phyloP scores from a whole-genome alignment of 2,113 vertebrate genomes.

The Okapia johnstoni region DNA sequence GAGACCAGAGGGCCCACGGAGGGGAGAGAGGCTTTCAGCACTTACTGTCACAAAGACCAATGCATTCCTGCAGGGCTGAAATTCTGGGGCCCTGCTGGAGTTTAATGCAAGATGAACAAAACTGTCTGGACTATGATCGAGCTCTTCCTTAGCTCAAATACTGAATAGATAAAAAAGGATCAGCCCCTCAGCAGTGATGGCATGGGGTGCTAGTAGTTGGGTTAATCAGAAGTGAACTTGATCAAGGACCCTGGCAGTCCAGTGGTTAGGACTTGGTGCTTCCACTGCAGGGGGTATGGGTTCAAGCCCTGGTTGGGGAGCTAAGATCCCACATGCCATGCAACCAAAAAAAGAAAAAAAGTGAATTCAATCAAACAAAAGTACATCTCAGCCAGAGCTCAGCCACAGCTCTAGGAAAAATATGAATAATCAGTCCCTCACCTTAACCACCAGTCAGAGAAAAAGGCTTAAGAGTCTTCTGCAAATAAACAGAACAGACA shows the following conservation, averaged over 20 bases:
- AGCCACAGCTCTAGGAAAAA: neutral
- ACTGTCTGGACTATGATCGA: neutral
- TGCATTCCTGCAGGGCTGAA: neutral
- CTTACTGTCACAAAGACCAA: neutral
- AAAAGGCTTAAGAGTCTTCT: neutral
- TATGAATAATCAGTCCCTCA: neutral
- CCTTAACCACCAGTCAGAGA: neutral
- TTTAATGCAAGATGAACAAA: neutral
- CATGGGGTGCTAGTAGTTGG: neutral
- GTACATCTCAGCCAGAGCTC: neutral
- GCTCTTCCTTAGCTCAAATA: neutral
- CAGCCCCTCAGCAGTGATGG: neutral
- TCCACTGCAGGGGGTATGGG: neutral
- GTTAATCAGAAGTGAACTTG: neutral
- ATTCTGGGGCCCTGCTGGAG: neutral
- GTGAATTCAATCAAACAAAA: neutral
- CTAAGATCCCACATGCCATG: neutral
- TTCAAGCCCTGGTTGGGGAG: neutral
- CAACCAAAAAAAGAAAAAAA: neutral
- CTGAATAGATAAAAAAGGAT: neutral
- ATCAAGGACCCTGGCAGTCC: neutral
- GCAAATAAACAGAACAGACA: slow-evolving; percentile 9
- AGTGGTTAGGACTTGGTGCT: no score
- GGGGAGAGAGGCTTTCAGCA: neutral
- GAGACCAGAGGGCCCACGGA: neutral